Percentiles rank a stretch among this genome's conserved stretches.
phyloP scores from a whole-genome alignment of 2,888 invertebrate genomes.

The Hesperia comma region DNA sequence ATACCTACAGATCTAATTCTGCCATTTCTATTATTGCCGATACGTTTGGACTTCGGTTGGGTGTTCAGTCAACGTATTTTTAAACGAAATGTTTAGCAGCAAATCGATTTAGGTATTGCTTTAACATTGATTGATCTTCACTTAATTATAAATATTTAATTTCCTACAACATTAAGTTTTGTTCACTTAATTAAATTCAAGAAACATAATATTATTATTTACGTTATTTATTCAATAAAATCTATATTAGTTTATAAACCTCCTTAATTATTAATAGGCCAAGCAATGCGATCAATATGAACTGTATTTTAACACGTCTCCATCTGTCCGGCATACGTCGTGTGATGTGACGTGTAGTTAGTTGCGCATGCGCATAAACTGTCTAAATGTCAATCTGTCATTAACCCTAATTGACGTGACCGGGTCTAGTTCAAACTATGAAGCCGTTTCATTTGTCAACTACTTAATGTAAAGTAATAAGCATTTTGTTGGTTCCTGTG shows the following conservation, averaged over 20 bases:
- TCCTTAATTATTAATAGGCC: too few species aligned
- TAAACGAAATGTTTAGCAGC: not conserved
- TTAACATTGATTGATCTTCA: too few species aligned
- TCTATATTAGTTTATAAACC: too few species aligned
- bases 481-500: not conserved
- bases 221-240: too few species aligned
- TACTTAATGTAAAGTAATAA: not conserved
- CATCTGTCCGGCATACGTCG: too few species aligned
- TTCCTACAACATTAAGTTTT: too few species aligned
- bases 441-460: not conserved
- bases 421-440: constrained; percentile 10
- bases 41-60: not conserved
- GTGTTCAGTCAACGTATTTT: not conserved
- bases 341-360: not conserved
- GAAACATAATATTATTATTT: too few species aligned
- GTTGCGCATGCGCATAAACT: not conserved
- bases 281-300: too few species aligned
- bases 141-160: too few species aligned
- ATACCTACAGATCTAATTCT: constrained; percentile 1
- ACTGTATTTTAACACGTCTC: too few species aligned
- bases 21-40: not conserved
- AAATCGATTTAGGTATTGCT: too few species aligned
- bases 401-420: constrained; percentile 9
- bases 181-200: too few species aligned
- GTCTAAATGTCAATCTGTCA: constrained; percentile 9